Base-by-base conservation (phyloP, 2,888 invertebrate genomes). In the Nomada fucata region DNA sequence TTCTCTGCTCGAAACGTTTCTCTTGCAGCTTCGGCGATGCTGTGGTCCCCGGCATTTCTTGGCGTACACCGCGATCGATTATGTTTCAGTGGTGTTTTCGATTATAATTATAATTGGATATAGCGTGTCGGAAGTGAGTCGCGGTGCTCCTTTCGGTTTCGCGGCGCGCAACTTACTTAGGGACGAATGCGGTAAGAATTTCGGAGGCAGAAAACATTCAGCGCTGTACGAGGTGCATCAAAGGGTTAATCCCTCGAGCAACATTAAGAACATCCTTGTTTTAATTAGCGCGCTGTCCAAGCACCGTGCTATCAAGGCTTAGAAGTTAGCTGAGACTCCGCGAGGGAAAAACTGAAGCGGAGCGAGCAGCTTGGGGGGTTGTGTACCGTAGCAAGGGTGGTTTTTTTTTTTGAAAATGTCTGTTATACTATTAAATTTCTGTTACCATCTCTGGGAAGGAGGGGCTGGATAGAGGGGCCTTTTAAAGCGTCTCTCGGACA, bases 251-350 rank as follows among this genome's bases (percentile, higher is more conserved):
- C 65, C 57, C 67, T 47, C 36, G 59, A 52, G 68, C 23, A 26
- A 60, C 74, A n/a, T 74, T 69, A 61, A 69, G 70, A 55, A 61
- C 70, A 55, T 60, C 76, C 53, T 53, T 75, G 70, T 55, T 70
- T 70, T 70, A 70, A 70, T 76, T 67, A 76, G 61, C 42, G 26
- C 47, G 29, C 10, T 47, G 61, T 76, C 47, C 70, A 63, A 76
- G 76, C 13, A 55, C 53, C 55, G 52, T 53, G 44, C 44, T 65
- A 70, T 76, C 70, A 67, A 70, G 70, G 65, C 52, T 69, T 70
- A 60, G 70, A 67, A 70, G 61, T 68, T 60, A 60, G 42, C 42
- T 59, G 55, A 18, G 57, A 42, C 59, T 59, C 10, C 2, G 4
- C 67, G 57, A 26, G 36, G n/a, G 52, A 42, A 59, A 52, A 60